Conservation (phyloP, 2,113 vertebrate genomes). For the Trochalopteron elliotii region DNA sequence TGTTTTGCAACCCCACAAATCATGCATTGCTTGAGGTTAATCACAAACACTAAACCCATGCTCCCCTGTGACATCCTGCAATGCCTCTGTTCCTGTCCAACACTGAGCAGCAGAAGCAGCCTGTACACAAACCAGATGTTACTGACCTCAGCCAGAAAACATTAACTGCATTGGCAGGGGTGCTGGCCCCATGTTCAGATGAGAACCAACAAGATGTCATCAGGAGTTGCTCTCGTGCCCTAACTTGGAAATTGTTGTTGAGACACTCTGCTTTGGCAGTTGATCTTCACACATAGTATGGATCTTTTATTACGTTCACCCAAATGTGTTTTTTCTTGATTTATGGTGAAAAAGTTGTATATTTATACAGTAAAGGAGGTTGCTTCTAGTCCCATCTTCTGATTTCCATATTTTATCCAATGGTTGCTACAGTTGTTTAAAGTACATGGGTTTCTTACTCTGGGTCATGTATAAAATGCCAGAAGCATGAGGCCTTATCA, state of each 20-base stretch:
- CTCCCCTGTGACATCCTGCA: accelerated
- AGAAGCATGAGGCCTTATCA: constrained; percentile 4
- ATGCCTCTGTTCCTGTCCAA: background rate
- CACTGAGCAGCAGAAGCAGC: background rate
- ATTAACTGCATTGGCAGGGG: background rate
- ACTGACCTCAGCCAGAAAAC: background rate
- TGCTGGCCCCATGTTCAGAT: background rate
- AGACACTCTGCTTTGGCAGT: background rate
- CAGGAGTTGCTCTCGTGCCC: background rate
- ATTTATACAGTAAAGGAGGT: background rate
- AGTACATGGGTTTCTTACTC: background rate
- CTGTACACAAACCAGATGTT: background rate
- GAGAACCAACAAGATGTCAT: background rate
- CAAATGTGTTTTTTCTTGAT: background rate
- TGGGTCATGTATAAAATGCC: background rate
- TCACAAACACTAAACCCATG: background rate
- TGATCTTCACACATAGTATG: background rate
- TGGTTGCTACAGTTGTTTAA: background rate
- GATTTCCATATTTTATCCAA: background rate
- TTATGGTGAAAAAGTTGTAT: background rate
- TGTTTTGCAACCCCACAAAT: background rate
- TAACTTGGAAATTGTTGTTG: background rate
- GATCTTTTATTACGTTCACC: background rate
- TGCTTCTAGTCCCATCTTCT: background rate
- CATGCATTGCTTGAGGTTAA: background rate